These are phyloP conservation scores for Phalangium opilio DNA, from an alignment of 2,888 invertebrate genomes.

Conservation along the genomic window DNA sequence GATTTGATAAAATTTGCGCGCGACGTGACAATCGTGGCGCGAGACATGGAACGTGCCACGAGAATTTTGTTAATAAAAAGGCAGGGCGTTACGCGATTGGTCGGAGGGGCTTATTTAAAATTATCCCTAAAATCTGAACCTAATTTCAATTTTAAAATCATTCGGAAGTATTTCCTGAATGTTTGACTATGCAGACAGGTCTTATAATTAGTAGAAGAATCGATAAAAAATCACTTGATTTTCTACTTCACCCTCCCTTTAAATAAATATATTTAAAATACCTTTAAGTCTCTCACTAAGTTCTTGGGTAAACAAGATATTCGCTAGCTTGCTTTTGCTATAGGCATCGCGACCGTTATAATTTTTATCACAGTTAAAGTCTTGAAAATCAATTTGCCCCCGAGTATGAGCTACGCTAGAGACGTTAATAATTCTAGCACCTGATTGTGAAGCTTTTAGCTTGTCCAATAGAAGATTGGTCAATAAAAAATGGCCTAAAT, in stretches of 20 bases:
- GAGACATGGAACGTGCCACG: too few relatives aligned
- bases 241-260: conserved; percentile 1
- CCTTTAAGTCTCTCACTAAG: conserved; percentile 22
- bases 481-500: conserved; percentile 13
- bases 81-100: too few relatives aligned
- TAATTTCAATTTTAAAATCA: too few relatives aligned
- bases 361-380: conserved; percentile 20
- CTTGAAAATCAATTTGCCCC: conserved; percentile 23
- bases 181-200: too few relatives aligned
- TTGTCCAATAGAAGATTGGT: conserved; percentile 9
- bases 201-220: too few relatives aligned
- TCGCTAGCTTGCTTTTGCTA: conserved; percentile 29
- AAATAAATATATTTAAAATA: too few relatives aligned
- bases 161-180: too few relatives aligned
- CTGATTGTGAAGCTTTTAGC: neutral
- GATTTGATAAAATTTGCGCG: too few relatives aligned
- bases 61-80: too few relatives aligned
- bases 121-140: too few relatives aligned
- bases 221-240: conserved; percentile 15
- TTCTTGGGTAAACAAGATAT: conserved; percentile 27
- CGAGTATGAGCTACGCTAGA: conserved; percentile 30
- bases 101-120: too few relatives aligned
- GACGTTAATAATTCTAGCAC: conserved; percentile 21
- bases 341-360: conserved; percentile 23
- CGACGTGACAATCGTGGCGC: too few relatives aligned